Base-by-base conservation (phyloP, 2,113 vertebrate species). In the Columbina picui region DNA sequence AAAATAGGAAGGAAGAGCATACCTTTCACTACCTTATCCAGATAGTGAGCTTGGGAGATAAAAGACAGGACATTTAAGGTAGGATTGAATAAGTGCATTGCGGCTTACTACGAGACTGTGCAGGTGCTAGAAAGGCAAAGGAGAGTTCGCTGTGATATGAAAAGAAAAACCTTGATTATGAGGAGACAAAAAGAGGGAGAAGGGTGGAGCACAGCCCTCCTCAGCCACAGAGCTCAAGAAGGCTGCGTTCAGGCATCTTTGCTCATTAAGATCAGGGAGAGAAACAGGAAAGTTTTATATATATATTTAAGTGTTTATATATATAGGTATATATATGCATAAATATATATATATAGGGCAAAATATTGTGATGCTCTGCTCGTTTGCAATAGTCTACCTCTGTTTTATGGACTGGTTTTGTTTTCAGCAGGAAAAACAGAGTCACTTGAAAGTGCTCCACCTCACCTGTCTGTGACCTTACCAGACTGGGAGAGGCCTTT, bases 11-110 rank as follows among this genome's bases (percentile, higher is more conserved):
- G 98, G 98, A 99, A 99, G 98, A 99, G 98, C 99, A 97, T 99
- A 99, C 99, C 99, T 99, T 99, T 99, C 99, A 99, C 99, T 99
- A 99, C 99, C 99, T 99, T 99, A 99, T 99, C 99, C 99, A 99
- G 99, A 99, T 99, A 99, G 99, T 99, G 99, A 99, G 99, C 99
- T 99, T 99, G 98, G 99, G 98, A 99, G 98, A 99, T 99, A 99
- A 99, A 99, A 99, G 98, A 99, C 99, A 99, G 98, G 98, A 99
- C 98, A 99, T 99, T 98, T 99, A 99, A 99, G 98, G 99, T 98
- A 98, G 98, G 98, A 98, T 98, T 98, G 97, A 99, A 98, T 95
- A 97, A 98, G 96, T 97, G 87, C 96, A 97, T 88, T 84, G 95
- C 96, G 29, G 96, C 92, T 98, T 97, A 95, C 94, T 98, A 97